These are phyloP conservation scores for Coturnix japonica DNA, from an alignment of 2,113 vertebrate species.

Conservation along the genomic window DNA sequence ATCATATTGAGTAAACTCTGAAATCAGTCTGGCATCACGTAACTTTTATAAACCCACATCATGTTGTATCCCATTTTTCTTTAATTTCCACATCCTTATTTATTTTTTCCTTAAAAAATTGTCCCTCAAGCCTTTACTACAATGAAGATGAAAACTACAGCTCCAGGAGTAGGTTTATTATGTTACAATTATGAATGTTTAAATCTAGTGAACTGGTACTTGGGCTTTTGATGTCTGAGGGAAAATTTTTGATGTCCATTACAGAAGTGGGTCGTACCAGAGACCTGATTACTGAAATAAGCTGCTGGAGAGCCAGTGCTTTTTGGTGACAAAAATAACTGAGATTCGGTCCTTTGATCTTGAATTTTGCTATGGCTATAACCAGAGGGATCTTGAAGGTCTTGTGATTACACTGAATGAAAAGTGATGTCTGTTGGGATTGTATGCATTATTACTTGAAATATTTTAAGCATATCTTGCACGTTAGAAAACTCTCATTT, in stretches of 20 bases:
- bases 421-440: not conserved
- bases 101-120: conserved; percentile 22
- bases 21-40: not conserved
- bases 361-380: not conserved
- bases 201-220: not conserved
- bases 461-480: not conserved
- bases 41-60: not conserved
- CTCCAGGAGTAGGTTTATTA: conserved; percentile 31
- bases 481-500: not conserved
- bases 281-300: not conserved
- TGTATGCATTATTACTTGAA: not conserved
- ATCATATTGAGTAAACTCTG: not conserved
- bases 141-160: conserved; percentile 40
- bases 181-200: not conserved
- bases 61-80: not conserved
- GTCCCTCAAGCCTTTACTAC: not conserved
- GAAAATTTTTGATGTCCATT: not conserved
- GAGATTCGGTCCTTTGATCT: not conserved
- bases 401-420: not conserved
- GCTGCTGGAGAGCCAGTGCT: not conserved
- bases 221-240: conserved; percentile 7
- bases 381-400: not conserved
- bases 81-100: not conserved
- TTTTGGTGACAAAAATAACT: conserved; percentile 29
- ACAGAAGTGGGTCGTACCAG: not conserved